A percentile compares a stretch with the other conserved stretches of the same genome.
These are phyloP conservation scores for Psammodynastes pulverulentus DNA, from an alignment of 2,113 vertebrate genomes.

Conservation along the genomic window DNA sequence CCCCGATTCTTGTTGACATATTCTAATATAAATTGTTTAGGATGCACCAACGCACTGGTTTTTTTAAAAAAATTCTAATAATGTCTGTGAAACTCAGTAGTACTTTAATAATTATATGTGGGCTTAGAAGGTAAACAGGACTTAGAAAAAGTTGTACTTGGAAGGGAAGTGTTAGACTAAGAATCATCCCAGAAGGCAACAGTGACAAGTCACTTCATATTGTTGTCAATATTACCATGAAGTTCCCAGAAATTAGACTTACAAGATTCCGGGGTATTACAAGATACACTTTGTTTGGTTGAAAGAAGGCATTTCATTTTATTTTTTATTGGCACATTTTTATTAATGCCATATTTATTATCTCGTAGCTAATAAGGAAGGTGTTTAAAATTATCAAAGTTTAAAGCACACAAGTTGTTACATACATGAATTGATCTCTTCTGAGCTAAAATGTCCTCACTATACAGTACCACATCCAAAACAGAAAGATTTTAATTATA, in stretches of 20 bases:
- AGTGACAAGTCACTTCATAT: not conserved
- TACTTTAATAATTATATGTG: not conserved
- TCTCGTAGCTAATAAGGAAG: not conserved
- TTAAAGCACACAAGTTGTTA: not conserved
- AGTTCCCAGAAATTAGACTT: not conserved
- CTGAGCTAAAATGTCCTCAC: not conserved
- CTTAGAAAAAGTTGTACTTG: not conserved
- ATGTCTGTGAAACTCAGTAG: not conserved
- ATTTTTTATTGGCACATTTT: not conserved
- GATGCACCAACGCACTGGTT: not conserved
- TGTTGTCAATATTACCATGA: not conserved
- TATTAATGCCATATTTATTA: not conserved
- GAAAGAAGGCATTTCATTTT: not conserved
- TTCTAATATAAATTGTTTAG: not conserved
- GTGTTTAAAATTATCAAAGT: not conserved
- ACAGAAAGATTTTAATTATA: not conserved
- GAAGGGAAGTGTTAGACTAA: not conserved
- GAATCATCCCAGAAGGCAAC: not conserved
- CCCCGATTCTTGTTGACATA: not conserved
- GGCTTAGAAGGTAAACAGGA: not conserved
- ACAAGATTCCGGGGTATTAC: too few relatives aligned
- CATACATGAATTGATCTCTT: not conserved
- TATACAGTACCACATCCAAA: not conserved
- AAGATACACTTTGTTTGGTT: not conserved
- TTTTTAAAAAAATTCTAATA: not conserved